Conservation (phyloP, 1,140 invertebrate species). For the Pemphigus obesinymphae region DNA sequence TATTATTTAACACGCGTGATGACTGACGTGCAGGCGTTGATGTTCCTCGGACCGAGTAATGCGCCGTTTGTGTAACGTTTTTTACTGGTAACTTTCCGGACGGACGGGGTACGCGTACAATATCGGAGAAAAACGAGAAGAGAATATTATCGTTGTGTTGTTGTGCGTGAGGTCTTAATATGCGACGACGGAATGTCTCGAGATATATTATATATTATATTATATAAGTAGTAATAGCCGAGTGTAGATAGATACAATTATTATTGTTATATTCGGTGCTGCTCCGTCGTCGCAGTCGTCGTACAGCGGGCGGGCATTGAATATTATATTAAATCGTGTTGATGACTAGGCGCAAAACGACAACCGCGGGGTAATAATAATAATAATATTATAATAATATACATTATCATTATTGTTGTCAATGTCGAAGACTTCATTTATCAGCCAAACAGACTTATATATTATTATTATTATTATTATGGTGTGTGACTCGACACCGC, state of each 20-base stretch:
- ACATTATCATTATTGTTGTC: neutral
- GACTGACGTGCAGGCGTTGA: too few species aligned
- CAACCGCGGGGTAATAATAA: neutral
- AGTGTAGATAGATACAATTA: neutral
- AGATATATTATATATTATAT: neutral
- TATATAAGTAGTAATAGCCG: neutral
- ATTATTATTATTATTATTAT: too few species aligned
- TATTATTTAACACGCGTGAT: neutral
- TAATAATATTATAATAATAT: neutral
- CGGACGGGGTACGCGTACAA: too few species aligned
- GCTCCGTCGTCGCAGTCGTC: neutral
- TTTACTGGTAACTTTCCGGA: neutral
- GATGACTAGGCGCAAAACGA: slow-evolving; percentile 15
- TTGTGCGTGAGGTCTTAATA: slow-evolving; percentile 27
- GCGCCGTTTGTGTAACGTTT: neutral
- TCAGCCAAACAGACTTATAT: neutral
- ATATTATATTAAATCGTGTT: neutral
- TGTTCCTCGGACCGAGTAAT: slow-evolving; percentile 6
- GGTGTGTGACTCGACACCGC: neutral
- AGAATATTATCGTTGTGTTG: neutral
- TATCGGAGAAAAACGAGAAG: too few species aligned
- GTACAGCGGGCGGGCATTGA: neutral
- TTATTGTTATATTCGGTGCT: too few species aligned
- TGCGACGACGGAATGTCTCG: neutral
- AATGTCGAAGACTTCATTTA: neutral